Evolutionary conservation across 2,888 invertebrate species (phyloP).

Genomic region (Agonum fuliginosum): DNA sequence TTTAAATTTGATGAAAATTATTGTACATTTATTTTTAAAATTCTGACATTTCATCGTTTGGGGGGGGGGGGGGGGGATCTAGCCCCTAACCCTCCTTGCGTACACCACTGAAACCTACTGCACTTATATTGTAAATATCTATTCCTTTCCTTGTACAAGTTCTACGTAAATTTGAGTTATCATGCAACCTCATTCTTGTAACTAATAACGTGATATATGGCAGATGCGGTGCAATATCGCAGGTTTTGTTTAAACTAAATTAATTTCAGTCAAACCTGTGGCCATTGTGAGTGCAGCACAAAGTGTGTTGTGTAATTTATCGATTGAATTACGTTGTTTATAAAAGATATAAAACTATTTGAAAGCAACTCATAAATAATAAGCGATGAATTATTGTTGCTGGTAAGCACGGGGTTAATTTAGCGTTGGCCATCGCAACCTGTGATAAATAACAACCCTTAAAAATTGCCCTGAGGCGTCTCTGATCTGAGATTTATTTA

Average conservation of each 20-base stretch:
- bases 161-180: too few relatives aligned
- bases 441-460: conserved; percentile 58
- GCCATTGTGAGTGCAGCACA: conserved; percentile 35
- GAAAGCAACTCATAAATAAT: conserved; percentile 57
- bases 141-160: too few relatives aligned
- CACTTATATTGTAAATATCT: too few relatives aligned
- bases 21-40: too few relatives aligned
- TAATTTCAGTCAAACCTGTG: conserved; percentile 11
- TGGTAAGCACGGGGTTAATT: conserved; percentile 58
- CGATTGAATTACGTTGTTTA: conserved; percentile 56
- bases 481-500: conserved; percentile 55
- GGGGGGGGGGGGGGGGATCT: too few relatives aligned
- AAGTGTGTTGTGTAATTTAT: conserved; percentile 53
- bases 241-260: conserved; percentile 24
- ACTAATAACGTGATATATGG: conserved; percentile 15
- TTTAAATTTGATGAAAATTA: too few relatives aligned
- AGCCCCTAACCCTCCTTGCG: too few relatives aligned
- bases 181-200: too few relatives aligned
- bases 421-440: conserved; percentile 39
- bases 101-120: too few relatives aligned
- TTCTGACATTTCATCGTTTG: too few relatives aligned
- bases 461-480: conserved; percentile 53
- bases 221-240: neutral
- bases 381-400: conserved; percentile 55
- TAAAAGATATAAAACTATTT: conserved; percentile 58